Evolutionary conservation across 2,797 vertebrate species (phyloP).

Genomic region (Graptemys geographica): DNA sequence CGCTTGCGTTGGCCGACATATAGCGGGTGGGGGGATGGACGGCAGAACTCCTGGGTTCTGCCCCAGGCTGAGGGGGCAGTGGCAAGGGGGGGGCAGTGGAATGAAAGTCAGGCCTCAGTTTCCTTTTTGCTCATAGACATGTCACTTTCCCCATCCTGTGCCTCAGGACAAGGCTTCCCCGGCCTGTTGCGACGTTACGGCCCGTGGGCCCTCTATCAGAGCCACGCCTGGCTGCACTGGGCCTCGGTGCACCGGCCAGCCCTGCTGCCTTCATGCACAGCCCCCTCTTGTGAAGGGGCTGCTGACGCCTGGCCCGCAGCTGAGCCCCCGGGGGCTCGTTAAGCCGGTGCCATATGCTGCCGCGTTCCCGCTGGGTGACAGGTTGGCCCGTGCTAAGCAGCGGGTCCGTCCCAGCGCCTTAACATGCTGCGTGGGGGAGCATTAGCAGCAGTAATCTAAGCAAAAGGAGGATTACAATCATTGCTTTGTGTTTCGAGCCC

Average conservation of each 20-base stretch:
- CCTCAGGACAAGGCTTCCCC: not conserved
- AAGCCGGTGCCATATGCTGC: constrained; percentile 5
- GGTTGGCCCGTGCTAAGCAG: not conserved
- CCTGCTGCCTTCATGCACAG: no score
- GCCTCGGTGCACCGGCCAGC: not conserved
- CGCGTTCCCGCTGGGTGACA: not conserved
- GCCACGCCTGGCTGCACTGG: not conserved
- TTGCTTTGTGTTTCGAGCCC: not conserved
- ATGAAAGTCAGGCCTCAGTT: no score
- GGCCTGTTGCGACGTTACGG: not conserved
- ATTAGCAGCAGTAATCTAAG: not conserved
- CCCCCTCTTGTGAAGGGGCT: not conserved
- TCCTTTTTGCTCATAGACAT: not conserved
- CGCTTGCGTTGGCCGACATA: no score
- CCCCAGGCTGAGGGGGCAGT: no score
- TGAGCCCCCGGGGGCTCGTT: not conserved
- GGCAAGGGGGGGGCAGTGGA: no score
- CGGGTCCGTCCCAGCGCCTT: not conserved
- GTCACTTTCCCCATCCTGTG: not conserved
- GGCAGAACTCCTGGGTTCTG: no score
- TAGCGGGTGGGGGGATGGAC: no score
- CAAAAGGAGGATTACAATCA: constrained; percentile 32
- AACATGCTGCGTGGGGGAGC: not conserved
- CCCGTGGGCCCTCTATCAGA: not conserved
- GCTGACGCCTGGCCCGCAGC: not conserved